Base-by-base conservation (phyloP, 35 echinoderm and acorn worm genomes). In the Apostichopus parvimensis region DNA sequence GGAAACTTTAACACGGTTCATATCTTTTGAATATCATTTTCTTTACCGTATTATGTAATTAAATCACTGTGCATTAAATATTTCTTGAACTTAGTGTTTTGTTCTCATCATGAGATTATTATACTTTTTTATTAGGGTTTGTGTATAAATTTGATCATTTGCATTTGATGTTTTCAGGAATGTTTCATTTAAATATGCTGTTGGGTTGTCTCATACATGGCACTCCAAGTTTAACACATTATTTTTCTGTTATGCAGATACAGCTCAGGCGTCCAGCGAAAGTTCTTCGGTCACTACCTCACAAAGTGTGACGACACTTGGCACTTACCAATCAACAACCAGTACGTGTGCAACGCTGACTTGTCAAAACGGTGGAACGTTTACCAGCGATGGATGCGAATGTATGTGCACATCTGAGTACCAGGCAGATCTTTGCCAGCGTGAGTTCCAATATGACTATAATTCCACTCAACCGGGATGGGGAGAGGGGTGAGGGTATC, bases 281-380 rank as follows among this genome's bases (percentile, higher is more conserved):
- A 57, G 5, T 7, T 17, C 26, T 10, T 64, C 56, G 84, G 17
- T 64, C 14, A 9, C 53, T 62, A 13, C 26, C 53, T 11, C 57
- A 62, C 13, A 6, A 13, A 22, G 28, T 15, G 56, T 75, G 87
- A 66, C 87, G 65, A 10, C 34, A 77, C 28, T 1, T 22, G 20
- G 24, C 17, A 5, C 71, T 22, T 24, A 5, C 17, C 11, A 14
- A 6, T n/a, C 13, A 17, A 17, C 71, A 22, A 73, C 71, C 6
- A 17, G 6, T 5, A 20, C 53, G 15, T 84, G 81, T 84, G 14
- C 53, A 18, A n/a, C 56, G 6, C 6, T 84, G 28, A 21, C 53
- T 5, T 94, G 93, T 56, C 93, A 90, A 89, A 94, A 94, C 71
- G 93, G 62, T 61, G 93, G 93, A 2, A 94, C 76, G 8, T 91